phyloP scores from a whole-genome alignment of 2,113 vertebrate genomes.

The Progne subis region DNA sequence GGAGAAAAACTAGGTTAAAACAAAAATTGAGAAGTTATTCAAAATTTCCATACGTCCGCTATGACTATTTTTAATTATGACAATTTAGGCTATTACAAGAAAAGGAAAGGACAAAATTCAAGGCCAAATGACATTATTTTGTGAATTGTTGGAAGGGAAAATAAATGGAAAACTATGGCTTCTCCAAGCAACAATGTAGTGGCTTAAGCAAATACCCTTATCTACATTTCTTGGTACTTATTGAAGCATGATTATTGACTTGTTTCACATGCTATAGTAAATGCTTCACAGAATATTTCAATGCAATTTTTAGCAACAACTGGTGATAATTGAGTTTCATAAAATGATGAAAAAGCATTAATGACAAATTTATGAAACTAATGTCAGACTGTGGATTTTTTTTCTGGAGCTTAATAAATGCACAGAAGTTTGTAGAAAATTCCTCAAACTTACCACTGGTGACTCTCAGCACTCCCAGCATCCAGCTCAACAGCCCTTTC shows the following conservation, averaged over 20 bases:
- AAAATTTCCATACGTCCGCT: not conserved
- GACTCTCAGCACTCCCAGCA: conserved; percentile 85
- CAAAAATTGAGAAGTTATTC: not conserved
- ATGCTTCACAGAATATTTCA: not conserved
- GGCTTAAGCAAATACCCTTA: not conserved
- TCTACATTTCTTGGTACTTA: not conserved
- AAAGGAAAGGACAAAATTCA: not conserved
- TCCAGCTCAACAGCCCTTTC: conserved; percentile 85
- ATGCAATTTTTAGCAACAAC: not conserved
- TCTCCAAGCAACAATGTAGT: not conserved
- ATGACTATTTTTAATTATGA: not conserved
- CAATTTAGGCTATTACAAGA: not conserved
- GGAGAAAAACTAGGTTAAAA: not conserved
- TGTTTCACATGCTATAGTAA: not conserved
- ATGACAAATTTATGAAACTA: not conserved
- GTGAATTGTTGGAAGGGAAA: not conserved
- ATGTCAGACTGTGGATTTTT: not conserved
- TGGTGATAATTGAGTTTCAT: not conserved
- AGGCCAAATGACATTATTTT: not conserved
- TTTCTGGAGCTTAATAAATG: not conserved
- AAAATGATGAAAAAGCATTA: not conserved
- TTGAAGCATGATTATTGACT: not conserved
- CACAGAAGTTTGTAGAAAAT: not conserved
- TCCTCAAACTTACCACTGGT: conserved; percentile 87
- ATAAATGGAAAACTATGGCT: not conserved